These are phyloP conservation scores for Amblyteles armatorius DNA, from an alignment of 2,888 invertebrate genomes.

Conservation along the genomic window DNA sequence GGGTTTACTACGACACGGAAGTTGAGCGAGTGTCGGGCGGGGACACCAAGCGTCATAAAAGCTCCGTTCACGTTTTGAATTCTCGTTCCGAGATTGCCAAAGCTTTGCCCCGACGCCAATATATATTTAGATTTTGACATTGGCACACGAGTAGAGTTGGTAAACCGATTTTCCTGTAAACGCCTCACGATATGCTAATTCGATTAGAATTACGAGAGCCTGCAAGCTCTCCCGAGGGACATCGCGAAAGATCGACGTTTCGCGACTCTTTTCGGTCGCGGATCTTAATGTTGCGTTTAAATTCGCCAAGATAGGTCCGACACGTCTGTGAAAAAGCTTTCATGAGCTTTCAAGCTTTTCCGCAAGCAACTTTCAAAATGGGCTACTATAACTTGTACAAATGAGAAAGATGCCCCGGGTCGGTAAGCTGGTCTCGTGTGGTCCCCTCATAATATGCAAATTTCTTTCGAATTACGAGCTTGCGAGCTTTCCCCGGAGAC, in stretches of 20 bases:
- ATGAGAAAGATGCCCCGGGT: not conserved
- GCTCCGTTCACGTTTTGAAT: constrained; percentile 11
- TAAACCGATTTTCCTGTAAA: not conserved
- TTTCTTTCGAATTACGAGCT: constrained; percentile 2
- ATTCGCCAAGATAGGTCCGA: too few relatives aligned
- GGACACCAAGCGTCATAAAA: not conserved
- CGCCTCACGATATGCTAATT: not conserved
- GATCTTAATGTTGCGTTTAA: too few relatives aligned
- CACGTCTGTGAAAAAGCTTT: too few relatives aligned
- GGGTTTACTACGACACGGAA: constrained; percentile 6
- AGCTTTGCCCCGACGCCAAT: not conserved
- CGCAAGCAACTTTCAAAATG: too few relatives aligned
- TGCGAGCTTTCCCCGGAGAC: not conserved
- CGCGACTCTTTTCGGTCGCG: too few relatives aligned
- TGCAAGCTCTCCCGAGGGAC: not conserved
- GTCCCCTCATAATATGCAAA: not conserved
- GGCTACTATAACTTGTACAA: too few relatives aligned
- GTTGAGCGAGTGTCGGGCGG: not conserved
- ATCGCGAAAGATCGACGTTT: not conserved
- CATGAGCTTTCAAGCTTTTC: too few relatives aligned
- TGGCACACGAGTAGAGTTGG: not conserved
- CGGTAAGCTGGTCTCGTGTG: not conserved
- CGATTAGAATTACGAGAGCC: not conserved
- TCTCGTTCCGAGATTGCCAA: not conserved
- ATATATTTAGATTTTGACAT: constrained; percentile 7